A percentile compares a stretch with the other conserved stretches of the same genome.
Evolutionary conservation across 2,113 vertebrate species (phyloP).

Genomic region (Anarhynchus alexandrinus): DNA sequence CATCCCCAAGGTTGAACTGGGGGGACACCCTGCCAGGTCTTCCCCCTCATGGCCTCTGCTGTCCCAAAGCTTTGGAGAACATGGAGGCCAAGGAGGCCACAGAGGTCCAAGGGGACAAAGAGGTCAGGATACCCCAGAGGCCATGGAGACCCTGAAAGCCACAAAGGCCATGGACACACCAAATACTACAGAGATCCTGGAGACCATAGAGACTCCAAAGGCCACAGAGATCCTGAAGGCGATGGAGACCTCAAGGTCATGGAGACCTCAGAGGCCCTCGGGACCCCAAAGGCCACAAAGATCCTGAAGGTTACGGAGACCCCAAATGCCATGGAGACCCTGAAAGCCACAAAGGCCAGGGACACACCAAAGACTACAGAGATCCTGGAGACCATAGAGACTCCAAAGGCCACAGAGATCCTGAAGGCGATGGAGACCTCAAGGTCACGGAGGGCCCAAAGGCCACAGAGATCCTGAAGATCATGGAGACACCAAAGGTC

Average conservation of each 20-base stretch:
- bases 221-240: too few species aligned
- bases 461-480: background rate
- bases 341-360: background rate
- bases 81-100: background rate
- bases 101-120: background rate
- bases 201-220: background rate
- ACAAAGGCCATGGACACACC: background rate
- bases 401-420: too few species aligned
- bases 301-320: background rate
- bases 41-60: background rate
- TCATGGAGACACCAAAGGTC: background rate
- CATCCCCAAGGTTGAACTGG: fast-evolving
- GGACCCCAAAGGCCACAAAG: background rate
- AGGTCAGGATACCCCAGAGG: background rate
- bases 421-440: background rate
- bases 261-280: fast-evolving
- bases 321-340: background rate
- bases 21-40: background rate
- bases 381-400: too few species aligned
- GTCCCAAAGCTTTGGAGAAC: background rate
- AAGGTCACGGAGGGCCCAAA: background rate
- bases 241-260: background rate
- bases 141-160: background rate
- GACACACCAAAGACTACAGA: too few species aligned
- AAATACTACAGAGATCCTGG: background rate